These are phyloP conservation scores for Nomada ferruginata DNA, from an alignment of 2,888 invertebrate species.

Conservation along the genomic window DNA sequence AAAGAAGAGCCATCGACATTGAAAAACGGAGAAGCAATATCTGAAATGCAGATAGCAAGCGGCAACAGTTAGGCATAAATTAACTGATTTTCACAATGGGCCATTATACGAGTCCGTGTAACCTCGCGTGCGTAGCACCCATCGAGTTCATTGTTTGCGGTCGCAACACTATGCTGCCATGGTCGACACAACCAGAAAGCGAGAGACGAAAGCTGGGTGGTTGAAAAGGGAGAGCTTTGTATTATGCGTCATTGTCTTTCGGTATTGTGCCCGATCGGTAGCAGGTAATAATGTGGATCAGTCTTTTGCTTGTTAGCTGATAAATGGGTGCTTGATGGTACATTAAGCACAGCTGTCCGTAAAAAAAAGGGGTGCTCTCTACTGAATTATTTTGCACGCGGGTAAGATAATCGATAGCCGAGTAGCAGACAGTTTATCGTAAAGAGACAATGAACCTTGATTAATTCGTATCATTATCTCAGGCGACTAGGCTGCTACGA, in stretches of 20 bases:
- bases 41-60: constrained; percentile 17
- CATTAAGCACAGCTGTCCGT: constrained; percentile 11
- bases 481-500: too few species aligned
- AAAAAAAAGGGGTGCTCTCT: neutral
- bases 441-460: too few species aligned
- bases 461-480: too few species aligned
- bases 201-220: constrained; percentile 17
- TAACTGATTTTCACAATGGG: constrained; percentile 72
- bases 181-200: constrained; percentile 45
- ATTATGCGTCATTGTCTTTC: constrained; percentile 69
- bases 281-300: constrained; percentile 55
- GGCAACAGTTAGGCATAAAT: constrained; percentile 76
- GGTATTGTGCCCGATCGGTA: constrained; percentile 58
- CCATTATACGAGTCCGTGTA: constrained; percentile 70
- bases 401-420: too few species aligned
- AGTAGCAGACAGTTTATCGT: too few species aligned
- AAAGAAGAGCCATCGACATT: neutral
- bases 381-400: neutral
- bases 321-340: constrained; percentile 32
- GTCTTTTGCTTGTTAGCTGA: constrained; percentile 42
- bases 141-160: constrained; percentile 74
- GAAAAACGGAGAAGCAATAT: constrained; percentile 4
- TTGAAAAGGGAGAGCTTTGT: constrained; percentile 57
- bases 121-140: constrained; percentile 61
- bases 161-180: constrained; percentile 47